Conservation (phyloP, 2,113 vertebrate species). For the Phylloscopus trochilus region DNA sequence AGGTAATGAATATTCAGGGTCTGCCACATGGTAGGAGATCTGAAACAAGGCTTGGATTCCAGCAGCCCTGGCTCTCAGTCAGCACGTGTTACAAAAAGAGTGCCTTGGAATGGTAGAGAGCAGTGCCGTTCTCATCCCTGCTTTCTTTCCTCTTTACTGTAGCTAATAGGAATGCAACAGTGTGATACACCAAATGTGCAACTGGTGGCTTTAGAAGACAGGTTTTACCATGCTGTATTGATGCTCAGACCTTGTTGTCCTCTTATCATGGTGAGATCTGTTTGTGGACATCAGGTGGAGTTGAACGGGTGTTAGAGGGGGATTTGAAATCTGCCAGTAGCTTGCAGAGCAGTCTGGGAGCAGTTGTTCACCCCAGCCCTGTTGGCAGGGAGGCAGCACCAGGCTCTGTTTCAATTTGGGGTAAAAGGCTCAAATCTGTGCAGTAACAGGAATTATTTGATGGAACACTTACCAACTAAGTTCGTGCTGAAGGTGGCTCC, state of each 20-base stretch:
- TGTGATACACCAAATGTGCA: background rate
- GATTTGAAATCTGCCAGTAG: background rate
- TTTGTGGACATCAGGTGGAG: background rate
- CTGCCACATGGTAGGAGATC: slow-evolving; percentile 12
- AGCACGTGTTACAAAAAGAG: background rate
- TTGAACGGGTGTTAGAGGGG: background rate
- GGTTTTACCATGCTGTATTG: background rate
- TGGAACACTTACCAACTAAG: background rate
- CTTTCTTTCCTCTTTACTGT: background rate
- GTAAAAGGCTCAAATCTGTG: background rate
- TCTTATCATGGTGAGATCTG: background rate
- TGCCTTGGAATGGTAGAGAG: background rate
- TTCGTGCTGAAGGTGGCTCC: background rate
- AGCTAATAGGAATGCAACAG: background rate
- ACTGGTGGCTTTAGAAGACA: background rate
- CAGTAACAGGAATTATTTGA: background rate
- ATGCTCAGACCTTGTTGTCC: background rate
- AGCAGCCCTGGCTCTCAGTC: background rate
- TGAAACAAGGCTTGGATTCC: background rate
- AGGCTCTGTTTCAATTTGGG: accelerated
- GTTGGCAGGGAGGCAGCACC: background rate
- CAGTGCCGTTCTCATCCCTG: background rate
- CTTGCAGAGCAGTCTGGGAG: background rate
- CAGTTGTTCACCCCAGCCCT: background rate
- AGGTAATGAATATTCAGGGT: slow-evolving; percentile 58